These are phyloP conservation scores for Furcifer pardalis DNA, from an alignment of 2,797 vertebrate genomes.

Conservation along the genomic window DNA sequence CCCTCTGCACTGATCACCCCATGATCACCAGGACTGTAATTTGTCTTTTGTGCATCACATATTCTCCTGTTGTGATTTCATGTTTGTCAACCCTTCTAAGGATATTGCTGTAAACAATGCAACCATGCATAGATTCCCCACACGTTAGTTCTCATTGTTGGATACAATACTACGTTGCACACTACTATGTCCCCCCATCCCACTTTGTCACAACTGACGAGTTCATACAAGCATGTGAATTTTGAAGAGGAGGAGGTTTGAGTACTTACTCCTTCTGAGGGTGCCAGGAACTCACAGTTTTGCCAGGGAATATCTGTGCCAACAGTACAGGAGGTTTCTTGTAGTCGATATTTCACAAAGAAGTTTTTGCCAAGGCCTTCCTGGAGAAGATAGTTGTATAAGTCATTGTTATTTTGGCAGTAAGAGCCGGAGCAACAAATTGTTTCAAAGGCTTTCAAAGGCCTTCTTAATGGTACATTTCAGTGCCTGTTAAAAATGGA, in stretches of 20 bases:
- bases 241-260: neutral
- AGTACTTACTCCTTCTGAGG: conserved; percentile 73
- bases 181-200: neutral
- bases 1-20: too few relatives aligned
- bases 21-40: neutral
- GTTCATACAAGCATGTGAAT: neutral
- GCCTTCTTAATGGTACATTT: neutral
- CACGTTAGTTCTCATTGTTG: neutral
- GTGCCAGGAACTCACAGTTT: conserved; percentile 80
- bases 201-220: neutral
- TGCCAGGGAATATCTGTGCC: conserved; percentile 78
- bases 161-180: neutral
- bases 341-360: conserved; percentile 78
- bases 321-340: conserved; percentile 77
- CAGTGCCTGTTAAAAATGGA: neutral
- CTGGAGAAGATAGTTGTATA: conserved; percentile 58
- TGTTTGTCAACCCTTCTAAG: neutral
- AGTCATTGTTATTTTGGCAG: neutral
- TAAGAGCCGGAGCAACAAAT: conserved; percentile 35
- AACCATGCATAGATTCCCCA: neutral
- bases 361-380: conserved; percentile 70
- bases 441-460: conserved; percentile 11
- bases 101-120: neutral
- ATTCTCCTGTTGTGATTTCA: too few relatives aligned
- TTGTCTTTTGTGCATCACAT: neutral